Evolutionary conservation across 2,113 vertebrate species (phyloP).

Genomic region (Bos taurus): ARS-UCD2.0 NC_037339.1:7533501-7534000

Average conservation of each 20-base stretch:
- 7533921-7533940: background rate
- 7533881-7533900: background rate
- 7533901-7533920: background rate
- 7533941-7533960: background rate
- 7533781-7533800: background rate
- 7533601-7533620: background rate
- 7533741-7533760: background rate
- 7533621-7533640: background rate
- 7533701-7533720: background rate
- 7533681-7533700: background rate
- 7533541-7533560: background rate
- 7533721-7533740: background rate
- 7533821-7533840: background rate
- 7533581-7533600: background rate
- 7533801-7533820: background rate
- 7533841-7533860: background rate
- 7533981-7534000: background rate
- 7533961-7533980: background rate
- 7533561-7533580: background rate
- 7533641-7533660: background rate
- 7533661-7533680: background rate
- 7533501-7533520: background rate
- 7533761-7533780: background rate
- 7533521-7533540: background rate
- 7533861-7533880: background rate